Conservation (phyloP, 1,140 invertebrate genomes). For the Trinorchestia longiramus region DNA sequence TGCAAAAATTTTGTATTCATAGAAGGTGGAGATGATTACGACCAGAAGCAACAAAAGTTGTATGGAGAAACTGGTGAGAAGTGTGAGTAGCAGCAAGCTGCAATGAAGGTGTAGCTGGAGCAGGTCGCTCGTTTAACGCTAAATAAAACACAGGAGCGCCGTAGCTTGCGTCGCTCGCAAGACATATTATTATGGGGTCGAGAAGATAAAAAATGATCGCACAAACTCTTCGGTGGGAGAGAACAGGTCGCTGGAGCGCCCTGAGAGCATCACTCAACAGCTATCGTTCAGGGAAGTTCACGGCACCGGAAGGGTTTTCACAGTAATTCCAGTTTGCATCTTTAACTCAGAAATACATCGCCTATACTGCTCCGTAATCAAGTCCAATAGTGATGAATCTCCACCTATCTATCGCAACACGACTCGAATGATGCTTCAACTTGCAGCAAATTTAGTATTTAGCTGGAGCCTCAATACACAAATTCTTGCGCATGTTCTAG, state of each 20-base stretch:
- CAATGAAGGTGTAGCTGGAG: not conserved
- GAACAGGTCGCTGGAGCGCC: not conserved
- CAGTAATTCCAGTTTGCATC: not conserved
- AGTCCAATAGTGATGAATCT: not conserved
- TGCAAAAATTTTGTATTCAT: not conserved
- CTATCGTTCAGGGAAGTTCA: not conserved
- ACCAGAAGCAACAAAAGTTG: not conserved
- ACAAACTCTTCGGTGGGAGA: conserved; percentile 3
- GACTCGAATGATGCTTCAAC: not conserved
- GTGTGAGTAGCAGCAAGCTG: not conserved
- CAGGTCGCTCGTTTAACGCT: conserved; percentile 20
- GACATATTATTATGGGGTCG: conserved; percentile 39
- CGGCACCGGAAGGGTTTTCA: not conserved
- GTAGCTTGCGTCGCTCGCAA: not conserved
- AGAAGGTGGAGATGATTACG: not conserved
- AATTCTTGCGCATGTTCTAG: not conserved
- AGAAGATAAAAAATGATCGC: conserved; percentile 12
- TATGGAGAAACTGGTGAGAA: not conserved
- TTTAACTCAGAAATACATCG: not conserved
- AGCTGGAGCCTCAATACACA: not conserved
- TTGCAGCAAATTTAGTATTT: not conserved
- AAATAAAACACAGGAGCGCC: conserved; percentile 25
- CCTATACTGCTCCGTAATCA: not conserved
- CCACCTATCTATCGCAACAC: not conserved
- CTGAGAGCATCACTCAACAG: conserved; percentile 16